Conservation (phyloP, 2,797 vertebrate species). For the Lutjanus campechanus region DNA sequence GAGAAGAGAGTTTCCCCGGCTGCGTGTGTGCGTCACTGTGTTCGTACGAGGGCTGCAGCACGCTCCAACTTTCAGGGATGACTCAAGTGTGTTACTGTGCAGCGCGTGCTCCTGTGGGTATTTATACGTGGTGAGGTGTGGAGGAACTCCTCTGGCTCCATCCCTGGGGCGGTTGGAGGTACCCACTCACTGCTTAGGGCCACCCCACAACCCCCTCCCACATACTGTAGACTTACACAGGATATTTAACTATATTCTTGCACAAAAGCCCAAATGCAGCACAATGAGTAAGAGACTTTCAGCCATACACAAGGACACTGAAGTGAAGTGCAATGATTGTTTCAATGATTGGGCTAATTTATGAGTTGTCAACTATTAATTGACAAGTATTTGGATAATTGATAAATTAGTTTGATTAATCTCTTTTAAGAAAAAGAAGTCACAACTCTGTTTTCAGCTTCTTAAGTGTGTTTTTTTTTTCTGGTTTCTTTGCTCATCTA, state of each 20-base stretch:
- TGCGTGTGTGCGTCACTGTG: slow-evolving; percentile 46
- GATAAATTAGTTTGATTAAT: too few species aligned
- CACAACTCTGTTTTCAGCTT: too few species aligned
- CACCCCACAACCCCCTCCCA: slow-evolving; percentile 13
- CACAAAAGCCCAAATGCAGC: background rate
- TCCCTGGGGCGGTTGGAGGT: slow-evolving; percentile 17
- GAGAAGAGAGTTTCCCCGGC: slow-evolving; percentile 73
- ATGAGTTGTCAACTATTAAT: too few species aligned
- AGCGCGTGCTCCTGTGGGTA: slow-evolving; percentile 53
- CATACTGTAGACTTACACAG: background rate
- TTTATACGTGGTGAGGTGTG: slow-evolving; percentile 56
- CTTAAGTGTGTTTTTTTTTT: too few species aligned
- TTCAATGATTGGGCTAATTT: too few species aligned
- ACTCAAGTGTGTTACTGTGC: slow-evolving; percentile 61
- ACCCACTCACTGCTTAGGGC: slow-evolving; percentile 24
- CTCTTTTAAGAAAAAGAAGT: too few species aligned
- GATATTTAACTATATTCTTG: background rate
- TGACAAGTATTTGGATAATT: too few species aligned
- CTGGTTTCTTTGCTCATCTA: too few species aligned
- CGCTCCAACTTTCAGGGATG: slow-evolving; percentile 58
- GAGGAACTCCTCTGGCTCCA: slow-evolving; percentile 68
- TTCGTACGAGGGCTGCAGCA: slow-evolving; percentile 42
- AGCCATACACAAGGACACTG: background rate
- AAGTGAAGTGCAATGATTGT: background rate
- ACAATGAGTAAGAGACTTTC: slow-evolving; percentile 4